Conservation (phyloP, 2,888 invertebrate species). For the Cephus pygmeus region DNA sequence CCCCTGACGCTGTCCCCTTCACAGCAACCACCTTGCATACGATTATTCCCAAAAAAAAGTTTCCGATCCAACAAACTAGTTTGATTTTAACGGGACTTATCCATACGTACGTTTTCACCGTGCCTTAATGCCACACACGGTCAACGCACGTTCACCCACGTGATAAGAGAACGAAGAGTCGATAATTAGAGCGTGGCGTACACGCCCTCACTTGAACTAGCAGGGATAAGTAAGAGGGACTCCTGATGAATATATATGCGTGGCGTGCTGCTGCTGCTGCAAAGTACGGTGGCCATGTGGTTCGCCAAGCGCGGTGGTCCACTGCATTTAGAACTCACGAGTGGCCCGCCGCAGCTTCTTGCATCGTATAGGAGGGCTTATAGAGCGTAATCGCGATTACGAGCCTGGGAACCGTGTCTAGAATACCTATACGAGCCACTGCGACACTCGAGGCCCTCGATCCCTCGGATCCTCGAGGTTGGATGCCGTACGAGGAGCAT, state of each 20-base stretch:
- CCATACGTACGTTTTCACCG: neutral
- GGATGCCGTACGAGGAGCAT: neutral
- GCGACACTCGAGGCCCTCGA: neutral
- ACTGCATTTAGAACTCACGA: slow-evolving; percentile 57
- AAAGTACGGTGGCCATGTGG: slow-evolving; percentile 49
- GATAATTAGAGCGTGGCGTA: slow-evolving; percentile 50
- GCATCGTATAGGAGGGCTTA: neutral
- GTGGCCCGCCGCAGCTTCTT: slow-evolving; percentile 34
- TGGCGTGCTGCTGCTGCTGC: slow-evolving; percentile 17
- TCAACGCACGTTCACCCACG: slow-evolving; percentile 1
- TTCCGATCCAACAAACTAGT: neutral
- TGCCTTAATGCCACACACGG: neutral
- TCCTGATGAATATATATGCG: slow-evolving; percentile 12
- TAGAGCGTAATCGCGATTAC: slow-evolving; percentile 47
- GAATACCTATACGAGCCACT: neutral
- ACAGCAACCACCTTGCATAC: neutral
- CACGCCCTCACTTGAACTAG: slow-evolving; percentile 47
- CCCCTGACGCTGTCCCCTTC: no score
- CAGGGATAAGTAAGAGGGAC: slow-evolving; percentile 36
- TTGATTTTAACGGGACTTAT: neutral
- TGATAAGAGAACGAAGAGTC: slow-evolving; percentile 44
- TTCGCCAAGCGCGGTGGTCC: slow-evolving; percentile 39
- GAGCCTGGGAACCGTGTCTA: slow-evolving; percentile 49
- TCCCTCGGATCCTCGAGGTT: neutral
- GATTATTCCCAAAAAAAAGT: neutral